Evolutionary conservation across 2,113 vertebrate genomes (phyloP).

Genomic region (Trochalopteron elliotii): DNA sequence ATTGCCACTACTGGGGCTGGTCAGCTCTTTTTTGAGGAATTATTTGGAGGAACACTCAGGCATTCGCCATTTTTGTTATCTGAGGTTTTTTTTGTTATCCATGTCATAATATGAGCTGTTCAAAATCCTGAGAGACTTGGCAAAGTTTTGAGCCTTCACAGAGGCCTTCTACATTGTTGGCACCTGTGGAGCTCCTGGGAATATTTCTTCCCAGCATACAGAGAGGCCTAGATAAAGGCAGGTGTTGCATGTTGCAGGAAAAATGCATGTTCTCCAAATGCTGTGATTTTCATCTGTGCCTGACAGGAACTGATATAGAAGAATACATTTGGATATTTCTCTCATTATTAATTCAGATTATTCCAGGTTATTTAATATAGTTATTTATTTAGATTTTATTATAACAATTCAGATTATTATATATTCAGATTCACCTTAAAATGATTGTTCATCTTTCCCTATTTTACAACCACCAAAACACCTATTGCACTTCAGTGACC

Average conservation of each 20-base stretch:
- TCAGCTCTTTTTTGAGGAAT: not conserved
- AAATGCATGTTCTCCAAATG: rapidly evolving
- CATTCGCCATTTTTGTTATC: not conserved
- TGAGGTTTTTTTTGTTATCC: not conserved
- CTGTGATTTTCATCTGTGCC: not conserved
- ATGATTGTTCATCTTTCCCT: not conserved
- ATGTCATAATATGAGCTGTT: not conserved
- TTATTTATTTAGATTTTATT: no score
- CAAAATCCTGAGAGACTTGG: not conserved
- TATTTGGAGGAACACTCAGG: not conserved
- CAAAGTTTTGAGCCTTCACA: not conserved
- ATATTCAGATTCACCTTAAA: not conserved
- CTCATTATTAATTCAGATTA: not conserved
- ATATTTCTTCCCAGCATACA: not conserved
- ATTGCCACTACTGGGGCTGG: not conserved
- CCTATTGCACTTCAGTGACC: not conserved
- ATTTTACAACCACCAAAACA: not conserved
- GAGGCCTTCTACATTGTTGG: no score
- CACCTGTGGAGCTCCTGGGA: not conserved
- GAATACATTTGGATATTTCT: not conserved
- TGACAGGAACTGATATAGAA: not conserved
- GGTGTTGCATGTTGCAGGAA: not conserved
- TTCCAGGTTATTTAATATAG: no score
- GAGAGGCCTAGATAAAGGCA: not conserved
- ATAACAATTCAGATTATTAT: no score